Evolutionary conservation across 1,140 invertebrate species (phyloP), one percentile per base, ranked within the genome.

Genomic region (Protaetia brevitarsis): DNA sequence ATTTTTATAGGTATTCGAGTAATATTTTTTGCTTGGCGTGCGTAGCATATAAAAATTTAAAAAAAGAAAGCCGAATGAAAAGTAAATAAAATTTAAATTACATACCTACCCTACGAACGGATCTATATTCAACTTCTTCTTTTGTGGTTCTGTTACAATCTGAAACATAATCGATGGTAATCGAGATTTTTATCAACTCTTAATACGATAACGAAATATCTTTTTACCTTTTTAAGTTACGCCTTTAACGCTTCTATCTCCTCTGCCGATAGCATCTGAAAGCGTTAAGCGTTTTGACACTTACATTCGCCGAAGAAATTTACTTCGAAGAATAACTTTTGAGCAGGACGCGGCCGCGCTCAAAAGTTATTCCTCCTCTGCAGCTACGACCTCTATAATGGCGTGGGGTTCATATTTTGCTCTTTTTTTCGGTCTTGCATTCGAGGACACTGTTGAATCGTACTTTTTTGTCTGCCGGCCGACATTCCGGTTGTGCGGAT

Each of bases 151-250:
- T 51, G 19, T 21, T 51, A 19, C 10, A 21, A n/a, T 19, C 41
- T 6, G 41, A 6, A 51, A n/a, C 31, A 34, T 34, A 34, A 34
- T 34, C 31, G 26, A 19, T 51, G 41, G 21, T 51, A 51, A 51
- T 51, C 41, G 26, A 51, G 41, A 51, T 51, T 51, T 51, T 51
- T n/a, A 51, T 51, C 19, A 6, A n/a, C 2, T 36, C 34, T 36
- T 36, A 36, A 36, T 36, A 19, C 19, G 19, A 51, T 51, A 51
- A 23, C 41, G 0, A 19, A 51, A 5, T 6, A 16, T 16, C 8
- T 51, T 51, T 19, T 23, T 19, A 23, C 41, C 41, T 19, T 51
- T 19, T 2, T 6, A 51, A 23, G 2, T 1, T 51, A 1, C 16
- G 7, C 13, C 4, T 21, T 23, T 21, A 5, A 3, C 16, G 1